Evolutionary conservation across 2,888 invertebrate genomes (phyloP).

Genomic region (Drosophila kuntzei): DNA sequence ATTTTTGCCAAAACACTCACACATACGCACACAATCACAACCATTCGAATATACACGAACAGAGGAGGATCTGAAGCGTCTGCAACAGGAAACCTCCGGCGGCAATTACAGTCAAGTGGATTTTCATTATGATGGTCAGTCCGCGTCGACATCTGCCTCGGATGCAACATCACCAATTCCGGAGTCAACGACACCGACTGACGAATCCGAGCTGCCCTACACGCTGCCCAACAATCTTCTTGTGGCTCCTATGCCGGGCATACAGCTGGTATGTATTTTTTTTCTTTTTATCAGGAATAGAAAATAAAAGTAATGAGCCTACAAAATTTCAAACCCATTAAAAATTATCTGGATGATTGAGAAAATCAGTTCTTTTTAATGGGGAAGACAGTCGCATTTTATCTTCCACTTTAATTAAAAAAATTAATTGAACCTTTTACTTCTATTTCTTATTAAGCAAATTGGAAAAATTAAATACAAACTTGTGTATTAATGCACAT

Average conservation of each 20-base stretch:
- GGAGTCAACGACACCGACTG: constrained; percentile 84
- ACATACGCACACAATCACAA: constrained; percentile 6
- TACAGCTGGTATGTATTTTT: constrained; percentile 88
- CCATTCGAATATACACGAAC: constrained; percentile 41
- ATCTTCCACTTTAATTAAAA: too few species aligned
- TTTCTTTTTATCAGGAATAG: not conserved
- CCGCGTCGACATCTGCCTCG: constrained; percentile 18
- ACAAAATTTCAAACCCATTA: too few species aligned
- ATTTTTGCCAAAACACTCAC: constrained; percentile 64
- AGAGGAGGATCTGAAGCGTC: constrained; percentile 97
- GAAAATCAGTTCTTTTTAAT: too few species aligned
- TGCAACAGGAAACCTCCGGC: constrained; percentile 89
- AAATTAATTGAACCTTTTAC: too few species aligned
- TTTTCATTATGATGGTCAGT: constrained; percentile 88
- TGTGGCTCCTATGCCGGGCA: constrained; percentile 90
- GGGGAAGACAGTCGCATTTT: too few species aligned
- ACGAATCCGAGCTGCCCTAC: constrained; percentile 92
- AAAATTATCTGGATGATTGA: too few species aligned
- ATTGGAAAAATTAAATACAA: too few species aligned
- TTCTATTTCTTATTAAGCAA: too few species aligned
- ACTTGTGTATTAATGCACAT: too few species aligned
- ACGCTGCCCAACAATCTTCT: constrained; percentile 90
- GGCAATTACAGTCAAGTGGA: constrained; percentile 90
- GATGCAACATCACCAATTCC: constrained; percentile 41
- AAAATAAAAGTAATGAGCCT: too few species aligned